These are phyloP conservation scores for Hirudo medicinalis DNA, from an alignment of 1,140 invertebrate species.

Conservation along the genomic window DNA sequence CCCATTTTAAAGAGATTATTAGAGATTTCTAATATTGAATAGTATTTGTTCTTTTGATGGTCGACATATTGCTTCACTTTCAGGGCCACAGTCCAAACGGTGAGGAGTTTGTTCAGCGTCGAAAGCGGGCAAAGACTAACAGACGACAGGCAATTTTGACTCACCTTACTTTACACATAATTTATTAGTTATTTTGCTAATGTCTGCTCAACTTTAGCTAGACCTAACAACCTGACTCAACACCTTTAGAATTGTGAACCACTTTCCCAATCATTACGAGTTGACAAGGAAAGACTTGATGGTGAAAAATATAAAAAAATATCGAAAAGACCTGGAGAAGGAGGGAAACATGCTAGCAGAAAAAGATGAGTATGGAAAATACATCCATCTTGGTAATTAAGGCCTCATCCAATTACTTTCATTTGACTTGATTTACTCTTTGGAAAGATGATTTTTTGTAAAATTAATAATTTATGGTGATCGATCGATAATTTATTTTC, in stretches of 20 bases:
- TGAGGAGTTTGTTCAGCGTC: constrained; percentile 75
- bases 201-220: no score
- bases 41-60: not conserved
- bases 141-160: constrained; percentile 64
- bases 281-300: constrained; percentile 81
- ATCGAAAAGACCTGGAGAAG: constrained; percentile 74
- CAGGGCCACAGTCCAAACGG: constrained; percentile 73
- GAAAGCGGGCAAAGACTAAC: constrained; percentile 79
- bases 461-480: no score
- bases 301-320: constrained; percentile 88
- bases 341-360: constrained; percentile 76
- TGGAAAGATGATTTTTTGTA: no score
- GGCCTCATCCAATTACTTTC: no score
- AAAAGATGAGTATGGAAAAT: constrained; percentile 50
- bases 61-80: constrained; percentile 23
- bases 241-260: constrained; percentile 54
- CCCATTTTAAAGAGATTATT: no score
- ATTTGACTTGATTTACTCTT: no score
- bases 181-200: no score
- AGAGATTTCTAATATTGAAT: no score
- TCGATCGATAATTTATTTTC: no score
- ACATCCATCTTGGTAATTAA: constrained; percentile 51
- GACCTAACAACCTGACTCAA: no score
- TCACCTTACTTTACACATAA: no score
- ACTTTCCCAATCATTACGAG: constrained; percentile 65